Percentiles rank a stretch among this genome's conserved stretches.
These are phyloP conservation scores for Ochropleura leucogaster DNA, from an alignment of 2,888 invertebrate species.

Conservation along the genomic window DNA sequence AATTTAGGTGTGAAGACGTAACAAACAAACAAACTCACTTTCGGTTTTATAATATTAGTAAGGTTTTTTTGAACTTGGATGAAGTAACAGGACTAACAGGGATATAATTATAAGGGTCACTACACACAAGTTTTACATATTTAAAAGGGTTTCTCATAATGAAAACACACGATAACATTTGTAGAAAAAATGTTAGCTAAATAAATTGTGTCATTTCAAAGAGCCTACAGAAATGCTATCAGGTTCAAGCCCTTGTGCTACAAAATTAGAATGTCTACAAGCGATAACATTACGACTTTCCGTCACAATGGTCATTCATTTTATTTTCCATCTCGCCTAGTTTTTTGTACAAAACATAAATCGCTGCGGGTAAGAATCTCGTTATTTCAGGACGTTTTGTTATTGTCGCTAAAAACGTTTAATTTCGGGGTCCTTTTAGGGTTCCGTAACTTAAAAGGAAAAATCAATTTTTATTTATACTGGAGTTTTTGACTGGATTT, in stretches of 20 bases:
- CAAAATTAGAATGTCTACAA: constrained; percentile 23
- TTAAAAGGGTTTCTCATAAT: background rate
- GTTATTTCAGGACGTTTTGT: constrained; percentile 9
- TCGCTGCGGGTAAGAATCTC: constrained; percentile 8
- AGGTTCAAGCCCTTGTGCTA: constrained; percentile 13
- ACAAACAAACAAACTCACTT: no score
- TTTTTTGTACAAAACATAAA: constrained; percentile 19
- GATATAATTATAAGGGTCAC: no score
- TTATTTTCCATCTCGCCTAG: constrained; percentile 29
- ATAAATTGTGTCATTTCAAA: background rate
- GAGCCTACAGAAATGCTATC: constrained; percentile 28
- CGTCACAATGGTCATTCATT: constrained; percentile 31
- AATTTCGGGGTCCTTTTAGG: constrained; percentile 3
- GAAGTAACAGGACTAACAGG: no score
- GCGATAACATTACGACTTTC: constrained; percentile 28
- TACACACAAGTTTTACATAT: no score
- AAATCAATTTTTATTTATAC: no score
- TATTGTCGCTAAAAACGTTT: constrained; percentile 5
- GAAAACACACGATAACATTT: background rate
- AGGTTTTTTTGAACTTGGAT: no score
- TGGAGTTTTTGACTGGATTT: no score
- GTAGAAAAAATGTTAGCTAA: background rate
- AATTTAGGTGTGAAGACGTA: no score
- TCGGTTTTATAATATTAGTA: no score
- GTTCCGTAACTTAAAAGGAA: no score